Conservation (phyloP, 2,888 invertebrate genomes). For the Lingula anatina region DNA sequence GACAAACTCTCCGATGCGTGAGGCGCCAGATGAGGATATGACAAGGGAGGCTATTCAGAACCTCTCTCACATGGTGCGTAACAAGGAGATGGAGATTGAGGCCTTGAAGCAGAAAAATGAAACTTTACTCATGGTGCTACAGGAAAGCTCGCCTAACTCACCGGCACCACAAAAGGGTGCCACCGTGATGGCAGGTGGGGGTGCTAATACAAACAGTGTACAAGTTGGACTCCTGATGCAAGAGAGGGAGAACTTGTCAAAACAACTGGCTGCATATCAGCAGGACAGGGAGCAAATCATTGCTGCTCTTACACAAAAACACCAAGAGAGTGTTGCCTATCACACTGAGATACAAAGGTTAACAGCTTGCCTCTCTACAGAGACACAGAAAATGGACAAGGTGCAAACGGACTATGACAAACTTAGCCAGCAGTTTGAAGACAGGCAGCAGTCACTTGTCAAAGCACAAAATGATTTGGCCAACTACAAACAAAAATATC, state of each 20-base stretch:
- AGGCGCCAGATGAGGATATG: slow-evolving; percentile 50
- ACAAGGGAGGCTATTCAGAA: slow-evolving; percentile 51
- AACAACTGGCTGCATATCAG: slow-evolving; percentile 64
- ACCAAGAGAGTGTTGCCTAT: slow-evolving; percentile 78
- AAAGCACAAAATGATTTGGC: slow-evolving; percentile 50
- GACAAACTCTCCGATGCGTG: slow-evolving; percentile 22
- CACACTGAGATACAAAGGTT: slow-evolving; percentile 80
- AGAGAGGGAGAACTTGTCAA: slow-evolving; percentile 56
- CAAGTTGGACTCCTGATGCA: slow-evolving; percentile 27
- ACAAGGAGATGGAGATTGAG: slow-evolving; percentile 54
- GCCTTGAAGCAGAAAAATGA: slow-evolving; percentile 50
- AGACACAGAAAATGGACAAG: slow-evolving; percentile 30
- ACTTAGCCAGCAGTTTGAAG: slow-evolving; percentile 49
- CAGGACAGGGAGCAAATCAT: slow-evolving; percentile 52
- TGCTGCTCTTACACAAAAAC: slow-evolving; percentile 66
- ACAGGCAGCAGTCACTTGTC: slow-evolving; percentile 46
- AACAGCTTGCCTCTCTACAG: slow-evolving; percentile 22
- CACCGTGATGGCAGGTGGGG: neutral
- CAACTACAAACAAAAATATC: slow-evolving; percentile 39
- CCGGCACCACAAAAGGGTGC: neutral
- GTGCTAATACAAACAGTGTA: slow-evolving; percentile 7
- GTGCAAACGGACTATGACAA: slow-evolving; percentile 36
- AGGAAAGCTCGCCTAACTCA: slow-evolving; percentile 18
- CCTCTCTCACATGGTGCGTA: slow-evolving; percentile 49
- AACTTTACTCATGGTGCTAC: slow-evolving; percentile 45